These are phyloP conservation scores for Lethrus apterus DNA, from an alignment of 1,140 invertebrate genomes.

Conservation along the genomic window DNA sequence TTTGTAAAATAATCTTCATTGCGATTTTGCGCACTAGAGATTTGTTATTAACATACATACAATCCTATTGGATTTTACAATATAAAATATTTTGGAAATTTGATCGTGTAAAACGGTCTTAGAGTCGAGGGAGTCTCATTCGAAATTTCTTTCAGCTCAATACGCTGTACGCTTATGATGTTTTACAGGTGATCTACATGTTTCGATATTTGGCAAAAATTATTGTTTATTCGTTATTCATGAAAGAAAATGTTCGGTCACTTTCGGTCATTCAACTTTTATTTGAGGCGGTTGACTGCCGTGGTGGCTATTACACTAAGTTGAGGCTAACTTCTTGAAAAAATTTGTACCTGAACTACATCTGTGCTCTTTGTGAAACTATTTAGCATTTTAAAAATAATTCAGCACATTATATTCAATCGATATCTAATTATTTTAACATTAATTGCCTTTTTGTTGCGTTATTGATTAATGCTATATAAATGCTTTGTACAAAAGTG, in stretches of 20 bases:
- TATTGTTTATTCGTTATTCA: conserved; percentile 32
- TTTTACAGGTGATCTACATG: conserved; percentile 14
- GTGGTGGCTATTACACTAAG: conserved; percentile 20
- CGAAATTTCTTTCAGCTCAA: too few species aligned
- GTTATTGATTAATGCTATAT: neutral
- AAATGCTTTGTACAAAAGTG: neutral
- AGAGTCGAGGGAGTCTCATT: too few species aligned
- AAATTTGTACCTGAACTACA: conserved; percentile 15
- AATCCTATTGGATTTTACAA: too few species aligned
- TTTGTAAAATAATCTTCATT: too few species aligned
- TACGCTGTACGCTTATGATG: too few species aligned
- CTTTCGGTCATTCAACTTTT: conserved; percentile 32
- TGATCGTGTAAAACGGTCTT: too few species aligned
- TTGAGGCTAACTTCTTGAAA: conserved; percentile 30
- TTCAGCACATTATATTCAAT: too few species aligned
- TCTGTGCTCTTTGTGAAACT: conserved; percentile 1
- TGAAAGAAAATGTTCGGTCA: conserved; percentile 33
- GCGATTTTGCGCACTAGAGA: too few species aligned
- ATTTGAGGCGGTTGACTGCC: conserved; percentile 24
- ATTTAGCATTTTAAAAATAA: conserved; percentile 2
- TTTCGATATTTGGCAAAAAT: conserved; percentile 24
- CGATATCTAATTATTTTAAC: neutral
- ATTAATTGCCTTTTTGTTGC: neutral
- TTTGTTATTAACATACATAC: too few species aligned
- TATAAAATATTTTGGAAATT: too few species aligned